Conservation (phyloP, 2,888 invertebrate species). For the Cistogaster globosa region DNA sequence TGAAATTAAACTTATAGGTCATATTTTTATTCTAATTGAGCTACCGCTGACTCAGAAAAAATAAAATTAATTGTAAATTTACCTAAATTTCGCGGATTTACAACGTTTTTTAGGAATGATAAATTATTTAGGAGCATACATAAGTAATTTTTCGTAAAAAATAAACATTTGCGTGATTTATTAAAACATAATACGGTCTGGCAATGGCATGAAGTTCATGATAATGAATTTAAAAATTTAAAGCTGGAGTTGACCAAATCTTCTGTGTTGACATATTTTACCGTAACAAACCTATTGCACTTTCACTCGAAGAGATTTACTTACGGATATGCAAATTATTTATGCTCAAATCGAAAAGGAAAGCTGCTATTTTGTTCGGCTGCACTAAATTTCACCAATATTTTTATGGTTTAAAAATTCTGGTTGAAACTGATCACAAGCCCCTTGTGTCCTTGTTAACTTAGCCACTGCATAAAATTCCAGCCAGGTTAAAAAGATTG, state of each 20-base stretch:
- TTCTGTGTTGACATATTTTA: constrained; percentile 55
- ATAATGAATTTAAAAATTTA: constrained; percentile 59
- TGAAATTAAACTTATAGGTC: constrained; percentile 13
- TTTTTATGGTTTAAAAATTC: constrained; percentile 31
- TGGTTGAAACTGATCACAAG: constrained; percentile 58
- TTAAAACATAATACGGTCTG: too few relatives aligned
- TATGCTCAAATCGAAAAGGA: constrained; percentile 45
- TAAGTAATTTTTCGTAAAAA: too few relatives aligned
- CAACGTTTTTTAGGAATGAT: constrained; percentile 64
- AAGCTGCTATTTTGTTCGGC: not conserved
- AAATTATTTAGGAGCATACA: constrained; percentile 67
- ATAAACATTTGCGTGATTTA: constrained; percentile 41
- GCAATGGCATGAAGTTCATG: constrained; percentile 35
- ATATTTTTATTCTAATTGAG: constrained; percentile 40
- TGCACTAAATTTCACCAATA: constrained; percentile 32
- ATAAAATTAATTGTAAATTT: constrained; percentile 27
- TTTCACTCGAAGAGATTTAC: constrained; percentile 8
- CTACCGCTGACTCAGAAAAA: constrained; percentile 43
- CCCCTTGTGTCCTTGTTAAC: constrained; percentile 49
- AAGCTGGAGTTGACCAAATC: constrained; percentile 48
- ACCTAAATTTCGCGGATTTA: constrained; percentile 12
- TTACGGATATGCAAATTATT: constrained; percentile 35
- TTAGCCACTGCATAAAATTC: constrained; percentile 3
- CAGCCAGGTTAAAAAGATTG: too few relatives aligned
- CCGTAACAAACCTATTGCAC: too few relatives aligned